Evolutionary conservation across 1,140 invertebrate species (phyloP).

Genomic region (Philopotamus ludificatus): DNA sequence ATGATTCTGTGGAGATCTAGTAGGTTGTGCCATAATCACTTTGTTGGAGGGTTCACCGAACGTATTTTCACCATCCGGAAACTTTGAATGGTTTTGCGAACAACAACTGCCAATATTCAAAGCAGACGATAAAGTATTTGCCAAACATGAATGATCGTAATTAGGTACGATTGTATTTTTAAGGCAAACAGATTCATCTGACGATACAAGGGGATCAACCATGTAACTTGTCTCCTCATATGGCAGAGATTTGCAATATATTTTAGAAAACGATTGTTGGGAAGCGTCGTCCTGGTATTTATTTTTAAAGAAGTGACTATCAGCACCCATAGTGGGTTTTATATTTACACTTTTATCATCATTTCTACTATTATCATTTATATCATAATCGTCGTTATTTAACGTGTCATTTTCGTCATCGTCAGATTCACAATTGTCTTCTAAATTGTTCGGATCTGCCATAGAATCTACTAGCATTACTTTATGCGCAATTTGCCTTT

Average conservation of each 20-base stretch:
- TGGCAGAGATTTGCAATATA: conserved; percentile 46
- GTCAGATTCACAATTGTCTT: conserved; percentile 58
- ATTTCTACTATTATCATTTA: conserved; percentile 53
- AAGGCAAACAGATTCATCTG: conserved; percentile 49
- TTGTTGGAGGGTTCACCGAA: conserved; percentile 44
- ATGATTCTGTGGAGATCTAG: conserved; percentile 58
- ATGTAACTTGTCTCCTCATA: conserved; percentile 55
- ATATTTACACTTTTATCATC: conserved; percentile 44
- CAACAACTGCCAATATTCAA: conserved; percentile 54
- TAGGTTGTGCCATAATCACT: conserved; percentile 60
- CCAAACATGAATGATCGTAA: conserved; percentile 58
- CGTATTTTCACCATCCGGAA: conserved; percentile 42
- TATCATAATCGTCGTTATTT: conserved; percentile 52
- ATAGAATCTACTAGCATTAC: conserved; percentile 65
- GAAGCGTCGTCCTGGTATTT: background rate
- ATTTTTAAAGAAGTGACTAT: too few relatives aligned
- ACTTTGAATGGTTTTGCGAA: conserved; percentile 50
- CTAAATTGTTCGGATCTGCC: conserved; percentile 52
- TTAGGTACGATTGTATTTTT: conserved; percentile 51
- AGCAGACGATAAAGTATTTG: conserved; percentile 57
- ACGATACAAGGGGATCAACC: conserved; percentile 53
- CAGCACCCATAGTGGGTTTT: too few relatives aligned
- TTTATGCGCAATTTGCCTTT: conserved; percentile 67
- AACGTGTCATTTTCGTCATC: conserved; percentile 61
- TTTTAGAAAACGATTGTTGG: background rate